Base-by-base conservation (phyloP, 1,140 invertebrate genomes). In the Megathymus violae region DNA sequence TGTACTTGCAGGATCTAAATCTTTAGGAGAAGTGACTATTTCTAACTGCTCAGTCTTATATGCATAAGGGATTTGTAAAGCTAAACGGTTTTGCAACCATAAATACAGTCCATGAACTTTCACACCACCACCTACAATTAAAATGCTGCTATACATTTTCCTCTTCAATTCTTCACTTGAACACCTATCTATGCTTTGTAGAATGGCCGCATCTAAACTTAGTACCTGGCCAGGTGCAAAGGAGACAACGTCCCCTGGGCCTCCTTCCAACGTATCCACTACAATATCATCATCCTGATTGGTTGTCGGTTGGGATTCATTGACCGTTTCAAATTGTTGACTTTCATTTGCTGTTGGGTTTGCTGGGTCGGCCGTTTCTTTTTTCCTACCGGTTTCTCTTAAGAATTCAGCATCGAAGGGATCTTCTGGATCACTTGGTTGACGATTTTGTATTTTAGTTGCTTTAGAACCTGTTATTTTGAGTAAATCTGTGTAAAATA, bases 361-460 rank as follows among this genome's bases (percentile, higher is more conserved):
- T n/a, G n/a, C n/a, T 25, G 83, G 77, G 58, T 90, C 89, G 1
- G 77, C 89, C 36, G 85, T 78, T 56, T 91, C 90, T n/a, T 80
- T 68, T 68, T 93, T 94, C 84, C 96, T 94, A 62, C 96, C 96
- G 0, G 97, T 98, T 92, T 98, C 97, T 73, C 96, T 92, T 2
- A 99, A 89, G 82, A 97, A 99, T 83, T 96, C 95, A 44, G 97
- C 96, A 93, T 99, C 98, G 85, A 97, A 97, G 6, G 97, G 97
- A 92, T 99, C 98, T 89, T 98, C 96, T 3, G 97, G 94, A 83
- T 98, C 97, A 46, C 97, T 96, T 17, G 93, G 93, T 62, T 94
- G 94, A 38, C 95, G 92, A 69, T 94, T 94, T 75, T 97, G 95
- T 34, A 95, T 94, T 66, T 95, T 94, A 11, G 95, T 94, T 15